phyloP scores from a whole-genome alignment of 2,113 vertebrate genomes.

The Nycticorax nycticorax region DNA sequence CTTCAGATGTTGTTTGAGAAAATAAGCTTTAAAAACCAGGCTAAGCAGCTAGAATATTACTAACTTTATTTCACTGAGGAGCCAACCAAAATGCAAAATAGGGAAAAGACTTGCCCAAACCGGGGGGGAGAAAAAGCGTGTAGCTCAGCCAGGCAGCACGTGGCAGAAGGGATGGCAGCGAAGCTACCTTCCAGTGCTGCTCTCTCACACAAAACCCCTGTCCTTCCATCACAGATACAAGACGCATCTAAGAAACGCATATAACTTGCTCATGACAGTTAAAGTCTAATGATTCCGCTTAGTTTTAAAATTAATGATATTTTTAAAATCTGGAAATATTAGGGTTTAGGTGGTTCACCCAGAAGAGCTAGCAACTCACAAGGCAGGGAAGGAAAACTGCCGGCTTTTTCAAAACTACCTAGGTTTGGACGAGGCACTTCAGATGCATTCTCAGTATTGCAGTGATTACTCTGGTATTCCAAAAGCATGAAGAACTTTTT shows the following conservation, averaged over 20 bases:
- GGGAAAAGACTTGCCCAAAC: neutral
- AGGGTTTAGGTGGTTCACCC: neutral
- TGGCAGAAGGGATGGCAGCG: neutral
- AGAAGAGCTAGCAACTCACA: neutral
- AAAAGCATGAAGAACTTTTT: neutral
- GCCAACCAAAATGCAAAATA: neutral
- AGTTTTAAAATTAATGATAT: neutral
- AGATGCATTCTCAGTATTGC: neutral
- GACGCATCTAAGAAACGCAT: neutral
- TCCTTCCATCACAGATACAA: neutral
- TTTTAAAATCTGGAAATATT: neutral
- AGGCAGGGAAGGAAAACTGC: neutral
- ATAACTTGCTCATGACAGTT: neutral
- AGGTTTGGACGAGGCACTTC: neutral
- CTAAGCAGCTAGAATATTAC: neutral
- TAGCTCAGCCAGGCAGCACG: neutral
- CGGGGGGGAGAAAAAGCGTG: rapidly evolving
- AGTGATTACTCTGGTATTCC: neutral
- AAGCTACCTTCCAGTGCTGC: neutral
- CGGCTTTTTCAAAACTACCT: neutral
- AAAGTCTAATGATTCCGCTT: neutral
- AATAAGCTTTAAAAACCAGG: neutral
- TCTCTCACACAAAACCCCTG: neutral
- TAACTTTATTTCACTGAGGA: neutral
- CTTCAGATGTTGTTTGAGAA: neutral